Evolutionary conservation across 2,888 invertebrate species (phyloP).

Genomic region (Tetragonula carbonaria): DNA sequence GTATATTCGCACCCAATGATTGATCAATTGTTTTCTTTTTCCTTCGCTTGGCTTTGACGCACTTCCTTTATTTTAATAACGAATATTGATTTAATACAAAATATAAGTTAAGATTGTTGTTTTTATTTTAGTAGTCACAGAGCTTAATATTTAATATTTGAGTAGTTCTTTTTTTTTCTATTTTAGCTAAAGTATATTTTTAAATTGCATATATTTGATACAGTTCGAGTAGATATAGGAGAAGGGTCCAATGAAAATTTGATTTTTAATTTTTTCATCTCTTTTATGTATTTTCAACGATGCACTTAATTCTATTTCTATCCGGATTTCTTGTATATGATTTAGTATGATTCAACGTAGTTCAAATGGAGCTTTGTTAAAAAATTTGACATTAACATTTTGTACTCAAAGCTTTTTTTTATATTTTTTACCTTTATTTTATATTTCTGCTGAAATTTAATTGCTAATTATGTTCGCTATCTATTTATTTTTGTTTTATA

Average conservation of each 20-base stretch:
- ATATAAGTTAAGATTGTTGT: not conserved
- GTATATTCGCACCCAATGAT: not conserved
- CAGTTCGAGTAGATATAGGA: not conserved
- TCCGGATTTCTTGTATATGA: not conserved
- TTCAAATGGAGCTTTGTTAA: not conserved
- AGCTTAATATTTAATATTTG: not conserved
- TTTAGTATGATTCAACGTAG: not conserved
- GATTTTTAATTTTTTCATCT: not conserved
- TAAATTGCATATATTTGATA: not conserved
- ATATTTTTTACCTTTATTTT: not conserved
- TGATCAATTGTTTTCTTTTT: not conserved
- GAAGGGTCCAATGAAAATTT: constrained; percentile 6
- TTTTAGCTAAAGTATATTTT: not conserved
- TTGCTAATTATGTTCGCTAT: not conserved
- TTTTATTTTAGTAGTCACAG: not conserved
- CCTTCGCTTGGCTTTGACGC: constrained; percentile 12
- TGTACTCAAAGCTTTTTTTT: not conserved
- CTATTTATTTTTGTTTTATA: not conserved
- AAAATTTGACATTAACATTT: not conserved
- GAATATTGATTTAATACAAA: not conserved
- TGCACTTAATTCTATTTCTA: not conserved
- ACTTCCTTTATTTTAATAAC: not conserved
- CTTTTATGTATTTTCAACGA: not conserved
- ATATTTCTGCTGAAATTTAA: not conserved
- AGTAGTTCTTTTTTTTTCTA: not conserved